Base-by-base conservation (phyloP, 2,113 vertebrate genomes). In the Eubucco bourcierii region DNA sequence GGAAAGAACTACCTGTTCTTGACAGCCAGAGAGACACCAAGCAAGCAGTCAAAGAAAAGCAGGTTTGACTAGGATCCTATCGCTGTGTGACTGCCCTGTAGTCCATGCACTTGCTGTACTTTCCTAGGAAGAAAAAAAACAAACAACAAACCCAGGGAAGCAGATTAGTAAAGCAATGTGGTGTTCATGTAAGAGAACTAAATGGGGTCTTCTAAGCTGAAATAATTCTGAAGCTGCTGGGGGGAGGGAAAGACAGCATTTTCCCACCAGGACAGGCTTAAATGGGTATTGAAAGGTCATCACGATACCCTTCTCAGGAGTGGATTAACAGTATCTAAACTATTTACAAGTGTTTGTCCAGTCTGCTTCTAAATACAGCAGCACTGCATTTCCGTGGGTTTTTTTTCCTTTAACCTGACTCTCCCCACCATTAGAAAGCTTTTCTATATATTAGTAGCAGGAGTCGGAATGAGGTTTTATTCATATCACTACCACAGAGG, bases 241-340 rank as follows among this genome's bases (percentile, higher is more conserved):
- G 18, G 15, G n/a, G 34, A 84, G 23, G 37, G 37, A 47, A 67
- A 13, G 19, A 25, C 15, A 59, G 56, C 34, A 27, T 21, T 71
- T 78, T 80, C 80, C 70, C 80, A 71, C 6, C 37, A 65, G 58
- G 73, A 80, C 73, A 71, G 56, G 61, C 52, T 63, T 90, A 91
- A 83, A 86, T 0, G 0, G 20, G 12, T 64, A 77, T 71, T 90
- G 50, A 78, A 80, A 83, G 80, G 70, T 90, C 88, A 92, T 41
- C 4, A 5, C 0, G 0, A 41, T 74, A 46, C 28, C 21, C 52
- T 67, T 1, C 0, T 21, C 61, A 55, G 46, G 33, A 88, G 37
- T 47, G 80, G 88, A 88, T 77, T 74, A 80, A 37, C 52, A 55
- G n/a, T 77, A 80, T 52, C 86, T 83, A 71, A 93, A 74, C 80